A percentile compares a stretch with the other conserved stretches of the same genome.
Conservation (phyloP, 1,140 invertebrate species). For the Dinothrombium tinctorium region DNA sequence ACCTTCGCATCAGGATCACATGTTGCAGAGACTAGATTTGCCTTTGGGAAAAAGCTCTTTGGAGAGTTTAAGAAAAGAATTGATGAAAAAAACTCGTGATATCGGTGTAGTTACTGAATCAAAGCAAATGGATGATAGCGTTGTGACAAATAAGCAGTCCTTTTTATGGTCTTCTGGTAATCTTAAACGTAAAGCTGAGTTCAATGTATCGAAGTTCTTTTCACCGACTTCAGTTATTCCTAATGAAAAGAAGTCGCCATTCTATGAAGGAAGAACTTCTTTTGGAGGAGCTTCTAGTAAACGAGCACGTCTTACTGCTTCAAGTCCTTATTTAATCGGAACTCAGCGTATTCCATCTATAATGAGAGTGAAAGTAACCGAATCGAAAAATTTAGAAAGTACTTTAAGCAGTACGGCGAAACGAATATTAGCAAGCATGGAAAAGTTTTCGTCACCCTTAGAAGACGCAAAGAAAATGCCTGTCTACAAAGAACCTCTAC, state of each 20-base stretch:
- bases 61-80: neutral
- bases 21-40: neutral
- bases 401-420: slow-evolving; percentile 22
- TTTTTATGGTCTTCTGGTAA: neutral
- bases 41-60: neutral
- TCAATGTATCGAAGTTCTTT: neutral
- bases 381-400: slow-evolving; percentile 6
- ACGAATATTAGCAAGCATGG: slow-evolving; percentile 21
- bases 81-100: too few species aligned
- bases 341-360: neutral
- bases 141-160: too few species aligned
- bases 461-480: slow-evolving; percentile 21
- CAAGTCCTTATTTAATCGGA: slow-evolving; percentile 14
- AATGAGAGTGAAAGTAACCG: neutral
- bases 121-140: too few species aligned
- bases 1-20: neutral
- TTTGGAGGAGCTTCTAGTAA: slow-evolving; percentile 50
- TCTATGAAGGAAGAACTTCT: slow-evolving; percentile 49
- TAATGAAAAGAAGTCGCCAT: slow-evolving; percentile 29
- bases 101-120: too few species aligned
- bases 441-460: slow-evolving; percentile 23
- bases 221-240: neutral
- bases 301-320: slow-evolving; percentile 16
- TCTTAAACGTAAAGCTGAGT: neutral
- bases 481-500: too few species aligned